Conservation (phyloP, 2,888 invertebrate species). For the Cotesia congregata region DNA sequence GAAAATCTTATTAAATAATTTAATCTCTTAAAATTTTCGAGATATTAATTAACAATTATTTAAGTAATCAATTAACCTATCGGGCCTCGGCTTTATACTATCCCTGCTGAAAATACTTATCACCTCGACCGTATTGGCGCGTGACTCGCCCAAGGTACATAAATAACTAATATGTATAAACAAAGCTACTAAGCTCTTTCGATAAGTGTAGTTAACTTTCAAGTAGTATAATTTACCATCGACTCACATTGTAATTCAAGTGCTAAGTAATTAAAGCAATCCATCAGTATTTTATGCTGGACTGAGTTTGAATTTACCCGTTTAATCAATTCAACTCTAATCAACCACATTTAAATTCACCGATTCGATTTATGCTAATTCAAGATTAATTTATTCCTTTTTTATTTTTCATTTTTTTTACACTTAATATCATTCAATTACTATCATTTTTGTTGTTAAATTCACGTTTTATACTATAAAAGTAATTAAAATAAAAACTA, state of each 20-base stretch:
- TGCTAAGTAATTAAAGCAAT: slow-evolving; percentile 66
- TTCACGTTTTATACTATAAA: neutral
- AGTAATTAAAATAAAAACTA: slow-evolving; percentile 14
- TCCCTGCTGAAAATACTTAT: too few species aligned
- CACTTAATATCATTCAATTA: neutral
- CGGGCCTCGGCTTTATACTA: too few species aligned
- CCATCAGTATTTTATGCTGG: slow-evolving; percentile 57
- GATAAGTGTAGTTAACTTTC: slow-evolving; percentile 56
- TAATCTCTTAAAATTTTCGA: too few species aligned
- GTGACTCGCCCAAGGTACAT: too few species aligned
- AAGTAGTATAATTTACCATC: slow-evolving; percentile 60
- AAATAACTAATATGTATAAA: neutral
- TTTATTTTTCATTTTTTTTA: neutral
- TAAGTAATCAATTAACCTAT: too few species aligned
- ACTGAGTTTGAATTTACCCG: slow-evolving; percentile 40
- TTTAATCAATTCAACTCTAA: slow-evolving; percentile 20
- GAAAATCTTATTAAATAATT: too few species aligned
- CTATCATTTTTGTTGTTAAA: neutral
- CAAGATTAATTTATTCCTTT: neutral
- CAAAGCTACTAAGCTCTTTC: slow-evolving; percentile 46
- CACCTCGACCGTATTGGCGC: too few species aligned
- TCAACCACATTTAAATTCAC: slow-evolving; percentile 6
- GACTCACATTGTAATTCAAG: slow-evolving; percentile 63
- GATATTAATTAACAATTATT: too few species aligned
- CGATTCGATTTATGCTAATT: neutral